Conservation (phyloP, 2,888 invertebrate genomes). For the Xylota segnis region DNA sequence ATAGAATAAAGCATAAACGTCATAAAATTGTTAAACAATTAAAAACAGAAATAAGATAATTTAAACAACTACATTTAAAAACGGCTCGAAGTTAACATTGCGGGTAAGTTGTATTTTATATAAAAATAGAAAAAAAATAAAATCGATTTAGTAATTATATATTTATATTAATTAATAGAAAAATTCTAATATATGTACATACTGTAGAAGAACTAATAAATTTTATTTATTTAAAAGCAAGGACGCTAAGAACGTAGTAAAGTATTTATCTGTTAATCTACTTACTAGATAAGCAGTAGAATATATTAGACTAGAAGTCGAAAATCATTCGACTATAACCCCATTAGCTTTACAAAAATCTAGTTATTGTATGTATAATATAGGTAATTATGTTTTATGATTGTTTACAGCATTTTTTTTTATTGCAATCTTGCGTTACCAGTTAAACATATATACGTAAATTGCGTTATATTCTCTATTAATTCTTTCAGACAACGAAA, state of each 20-base stretch:
- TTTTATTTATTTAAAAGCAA: slow-evolving; percentile 33
- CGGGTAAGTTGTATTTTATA: slow-evolving; percentile 77
- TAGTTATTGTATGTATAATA: slow-evolving; percentile 39
- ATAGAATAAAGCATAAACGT: slow-evolving; percentile 21
- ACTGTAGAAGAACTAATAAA: slow-evolving; percentile 56
- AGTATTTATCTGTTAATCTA: slow-evolving; percentile 45
- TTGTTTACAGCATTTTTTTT: slow-evolving; percentile 14
- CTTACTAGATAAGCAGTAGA: slow-evolving; percentile 27
- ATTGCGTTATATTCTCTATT: slow-evolving; percentile 38
- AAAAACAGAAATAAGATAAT: slow-evolving; percentile 59
- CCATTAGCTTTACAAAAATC: slow-evolving; percentile 61
- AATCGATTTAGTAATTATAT: slow-evolving; percentile 40
- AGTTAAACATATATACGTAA: slow-evolving; percentile 9
- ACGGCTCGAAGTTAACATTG: slow-evolving; percentile 84
- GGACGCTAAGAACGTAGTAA: slow-evolving; percentile 14
- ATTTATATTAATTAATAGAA: slow-evolving; percentile 38
- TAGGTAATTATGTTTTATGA: slow-evolving; percentile 1
- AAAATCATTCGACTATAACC: slow-evolving; percentile 65
- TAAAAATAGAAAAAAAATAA: slow-evolving; percentile 29
- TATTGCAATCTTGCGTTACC: slow-evolving; percentile 13
- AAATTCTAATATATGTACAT: slow-evolving; percentile 69
- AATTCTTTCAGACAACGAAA: slow-evolving; percentile 69
- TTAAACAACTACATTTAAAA: slow-evolving; percentile 71
- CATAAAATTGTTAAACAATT: slow-evolving; percentile 54
- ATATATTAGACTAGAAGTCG: slow-evolving; percentile 49